A percentile compares a stretch with the other conserved stretches of the same genome.
These are phyloP conservation scores for Siniperca undulata DNA, from an alignment of 2,797 vertebrate genomes.

Conservation along the genomic window DNA sequence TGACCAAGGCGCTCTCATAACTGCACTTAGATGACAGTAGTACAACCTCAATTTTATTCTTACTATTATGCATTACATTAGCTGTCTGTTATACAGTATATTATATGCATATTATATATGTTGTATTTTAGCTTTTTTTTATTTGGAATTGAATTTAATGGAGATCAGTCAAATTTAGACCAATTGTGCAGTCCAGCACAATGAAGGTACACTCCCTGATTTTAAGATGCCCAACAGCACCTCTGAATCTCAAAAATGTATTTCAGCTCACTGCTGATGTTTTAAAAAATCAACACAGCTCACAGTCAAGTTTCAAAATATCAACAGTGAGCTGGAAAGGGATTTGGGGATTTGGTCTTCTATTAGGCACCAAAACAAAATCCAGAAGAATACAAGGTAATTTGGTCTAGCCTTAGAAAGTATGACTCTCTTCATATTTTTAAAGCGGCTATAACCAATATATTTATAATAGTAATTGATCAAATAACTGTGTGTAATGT, in stretches of 20 bases:
- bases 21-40: slow-evolving; percentile 32
- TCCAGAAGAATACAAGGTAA: background rate
- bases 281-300: slow-evolving; percentile 9
- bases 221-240: background rate
- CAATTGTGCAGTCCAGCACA: background rate
- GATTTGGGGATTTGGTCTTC: background rate
- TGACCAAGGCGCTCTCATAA: slow-evolving; percentile 53
- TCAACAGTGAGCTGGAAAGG: background rate
- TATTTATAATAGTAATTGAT: background rate
- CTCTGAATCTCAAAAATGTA: background rate
- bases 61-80: background rate
- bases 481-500: background rate
- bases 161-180: background rate
- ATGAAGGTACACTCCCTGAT: background rate
- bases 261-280: slow-evolving; percentile 16
- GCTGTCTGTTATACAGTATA: background rate
- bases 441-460: background rate
- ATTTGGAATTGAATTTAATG: slow-evolving; percentile 12
- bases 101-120: background rate
- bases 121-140: background rate
- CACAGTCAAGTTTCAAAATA: slow-evolving; percentile 8
- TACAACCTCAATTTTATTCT: slow-evolving; percentile 24
- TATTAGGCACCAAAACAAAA: background rate
- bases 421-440: background rate
- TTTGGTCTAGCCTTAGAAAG: background rate